A percentile compares a stretch with the other conserved stretches of the same genome.
Evolutionary conservation across 2,888 invertebrate genomes (phyloP).

Genomic region (Epiperipatus broadwayi): DNA sequence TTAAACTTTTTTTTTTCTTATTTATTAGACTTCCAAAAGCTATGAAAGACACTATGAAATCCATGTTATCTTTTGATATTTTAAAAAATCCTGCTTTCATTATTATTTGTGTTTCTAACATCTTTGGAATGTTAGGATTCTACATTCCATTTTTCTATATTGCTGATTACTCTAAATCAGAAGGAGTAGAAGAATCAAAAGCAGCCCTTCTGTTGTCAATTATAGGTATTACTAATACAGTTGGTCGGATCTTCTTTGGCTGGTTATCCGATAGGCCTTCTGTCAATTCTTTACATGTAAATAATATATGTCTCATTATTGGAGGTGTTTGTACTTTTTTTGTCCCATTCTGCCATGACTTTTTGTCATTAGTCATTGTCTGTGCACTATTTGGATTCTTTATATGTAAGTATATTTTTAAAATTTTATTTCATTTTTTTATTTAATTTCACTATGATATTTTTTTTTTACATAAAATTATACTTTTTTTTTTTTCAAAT

Average conservation of each 20-base stretch:
- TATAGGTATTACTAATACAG: constrained; percentile 62
- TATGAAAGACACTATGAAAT: constrained; percentile 37
- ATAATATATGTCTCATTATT: constrained; percentile 73
- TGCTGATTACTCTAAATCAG: constrained; percentile 38
- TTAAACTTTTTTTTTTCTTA: no score
- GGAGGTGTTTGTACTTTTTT: constrained; percentile 65
- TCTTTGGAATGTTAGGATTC: constrained; percentile 91
- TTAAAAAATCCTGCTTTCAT: constrained; percentile 74
- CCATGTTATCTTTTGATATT: constrained; percentile 76
- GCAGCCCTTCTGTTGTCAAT: constrained; percentile 30
- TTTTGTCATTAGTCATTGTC: constrained; percentile 53
- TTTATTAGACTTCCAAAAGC: constrained; percentile 29
- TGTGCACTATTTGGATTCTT: constrained; percentile 72
- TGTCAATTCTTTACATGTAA: constrained; percentile 76
- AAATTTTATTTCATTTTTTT: not conserved
- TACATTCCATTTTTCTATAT: constrained; percentile 92
- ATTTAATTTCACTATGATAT: not conserved
- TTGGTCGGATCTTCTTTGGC: constrained; percentile 73
- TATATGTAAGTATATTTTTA: constrained; percentile 15
- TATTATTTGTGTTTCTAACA: constrained; percentile 74
- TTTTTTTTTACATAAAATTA: not conserved
- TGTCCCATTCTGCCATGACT: constrained; percentile 62
- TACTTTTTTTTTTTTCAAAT: constrained; percentile 37
- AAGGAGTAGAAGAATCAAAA: constrained; percentile 29
- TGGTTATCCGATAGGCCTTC: constrained; percentile 54